phyloP scores from a whole-genome alignment of 2,888 invertebrate genomes.

The Lottia gigantea region DNA sequence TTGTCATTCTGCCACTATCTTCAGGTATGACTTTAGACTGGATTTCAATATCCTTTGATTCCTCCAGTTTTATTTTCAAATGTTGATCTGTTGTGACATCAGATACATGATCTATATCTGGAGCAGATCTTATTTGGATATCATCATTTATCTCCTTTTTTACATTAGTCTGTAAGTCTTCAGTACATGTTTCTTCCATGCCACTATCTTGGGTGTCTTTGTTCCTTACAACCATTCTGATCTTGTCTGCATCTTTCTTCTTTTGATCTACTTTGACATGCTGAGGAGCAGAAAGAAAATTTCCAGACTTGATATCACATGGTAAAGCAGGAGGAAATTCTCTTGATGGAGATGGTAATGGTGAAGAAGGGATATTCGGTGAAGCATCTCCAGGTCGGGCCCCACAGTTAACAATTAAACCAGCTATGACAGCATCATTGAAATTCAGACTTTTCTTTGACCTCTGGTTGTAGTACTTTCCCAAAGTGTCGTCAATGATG shows the following conservation, averaged over 20 bases:
- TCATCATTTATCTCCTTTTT: background rate
- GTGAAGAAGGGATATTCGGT: background rate
- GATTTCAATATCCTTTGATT: too few species aligned
- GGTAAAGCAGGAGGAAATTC: background rate
- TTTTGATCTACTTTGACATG: slow-evolving; percentile 22
- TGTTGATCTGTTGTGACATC: background rate
- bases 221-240: background rate
- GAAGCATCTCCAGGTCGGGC: slow-evolving; percentile 46
- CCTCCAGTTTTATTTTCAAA: too few species aligned
- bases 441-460: slow-evolving; percentile 46
- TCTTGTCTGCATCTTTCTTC: slow-evolving; percentile 18
- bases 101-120: slow-evolving; percentile 1
- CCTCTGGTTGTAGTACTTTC: slow-evolving; percentile 46
- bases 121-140: background rate
- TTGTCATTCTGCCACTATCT: too few species aligned
- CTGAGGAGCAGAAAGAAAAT: too few species aligned
- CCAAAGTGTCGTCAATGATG: slow-evolving; percentile 56
- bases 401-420: slow-evolving; percentile 55
- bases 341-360: slow-evolving; percentile 16
- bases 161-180: background rate
- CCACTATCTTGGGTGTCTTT: background rate
- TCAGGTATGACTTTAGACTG: too few species aligned
- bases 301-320: too few species aligned
- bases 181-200: background rate
- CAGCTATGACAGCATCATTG: slow-evolving; percentile 55